Conservation (phyloP, 2,888 invertebrate species). For the Agrotis exclamationis region DNA sequence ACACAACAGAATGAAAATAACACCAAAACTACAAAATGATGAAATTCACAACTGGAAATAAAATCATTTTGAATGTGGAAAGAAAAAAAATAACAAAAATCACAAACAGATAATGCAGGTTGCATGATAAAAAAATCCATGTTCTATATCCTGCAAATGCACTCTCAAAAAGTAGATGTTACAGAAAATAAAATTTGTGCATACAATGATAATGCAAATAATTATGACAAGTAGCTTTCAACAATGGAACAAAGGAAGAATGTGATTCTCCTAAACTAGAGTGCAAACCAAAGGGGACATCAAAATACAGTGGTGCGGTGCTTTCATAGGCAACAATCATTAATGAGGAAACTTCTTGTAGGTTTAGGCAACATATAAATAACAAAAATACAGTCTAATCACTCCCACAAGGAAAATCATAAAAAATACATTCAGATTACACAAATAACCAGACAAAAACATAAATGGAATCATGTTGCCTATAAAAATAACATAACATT, state of each 20-base stretch:
- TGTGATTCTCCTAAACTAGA: conserved; percentile 72
- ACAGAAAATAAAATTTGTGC: conserved; percentile 59
- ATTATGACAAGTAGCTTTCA: conserved; percentile 68
- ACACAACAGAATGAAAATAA: conserved; percentile 11
- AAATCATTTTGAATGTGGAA: background rate
- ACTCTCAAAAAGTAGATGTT: conserved; percentile 31
- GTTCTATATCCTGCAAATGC: conserved; percentile 19
- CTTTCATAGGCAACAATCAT: conserved; percentile 83
- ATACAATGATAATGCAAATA: conserved; percentile 71
- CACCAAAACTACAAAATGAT: conserved; percentile 20
- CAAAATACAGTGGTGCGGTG: conserved; percentile 72
- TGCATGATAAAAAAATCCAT: conserved; percentile 18
- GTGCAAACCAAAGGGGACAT: conserved; percentile 78
- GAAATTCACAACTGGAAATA: conserved; percentile 6
- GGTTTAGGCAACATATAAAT: conserved; percentile 29
- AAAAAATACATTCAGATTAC: conserved; percentile 36
- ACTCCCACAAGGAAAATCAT: conserved; percentile 36
- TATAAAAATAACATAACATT: conserved; percentile 71
- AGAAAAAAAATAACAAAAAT: conserved; percentile 19
- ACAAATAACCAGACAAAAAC: conserved; percentile 54
- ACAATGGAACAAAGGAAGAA: conserved; percentile 84
- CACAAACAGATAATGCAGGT: conserved; percentile 1
- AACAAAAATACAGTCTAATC: conserved; percentile 38
- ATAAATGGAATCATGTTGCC: conserved; percentile 73
- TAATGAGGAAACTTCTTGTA: conserved; percentile 58